Conservation (phyloP, 2,113 vertebrate genomes). For the Scortum barcoo region DNA sequence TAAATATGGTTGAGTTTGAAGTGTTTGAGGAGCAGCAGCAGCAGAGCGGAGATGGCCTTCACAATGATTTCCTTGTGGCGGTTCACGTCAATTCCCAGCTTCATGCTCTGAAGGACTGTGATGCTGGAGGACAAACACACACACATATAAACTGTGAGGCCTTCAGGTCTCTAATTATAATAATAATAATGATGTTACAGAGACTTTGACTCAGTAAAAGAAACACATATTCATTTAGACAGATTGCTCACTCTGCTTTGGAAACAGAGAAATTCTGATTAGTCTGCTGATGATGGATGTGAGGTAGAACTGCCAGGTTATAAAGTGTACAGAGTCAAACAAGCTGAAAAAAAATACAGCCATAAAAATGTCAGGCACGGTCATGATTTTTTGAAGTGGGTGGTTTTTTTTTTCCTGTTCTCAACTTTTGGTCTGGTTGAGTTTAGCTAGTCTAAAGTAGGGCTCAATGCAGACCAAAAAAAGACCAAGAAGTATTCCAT, state of each 20-base stretch:
- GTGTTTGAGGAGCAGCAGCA: conserved; percentile 96
- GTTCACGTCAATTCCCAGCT: conserved; percentile 96
- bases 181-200: conserved; percentile 10
- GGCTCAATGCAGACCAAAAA: neutral
- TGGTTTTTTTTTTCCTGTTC: neutral
- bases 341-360: neutral
- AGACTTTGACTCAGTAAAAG: neutral
- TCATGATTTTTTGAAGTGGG: neutral
- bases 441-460: conserved; percentile 18
- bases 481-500: neutral
- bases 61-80: conserved; percentile 98
- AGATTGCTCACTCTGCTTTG: neutral
- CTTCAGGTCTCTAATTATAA: conserved; percentile 1
- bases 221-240: neutral
- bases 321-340: conserved; percentile 4
- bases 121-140: conserved; percentile 82
- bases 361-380: conserved; percentile 19
- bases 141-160: conserved; percentile 15
- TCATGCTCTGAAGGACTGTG: conserved; percentile 98
- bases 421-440: neutral
- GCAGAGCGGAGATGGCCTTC: conserved; percentile 93
- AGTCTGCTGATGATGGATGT: neutral
- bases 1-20: conserved; percentile 97
- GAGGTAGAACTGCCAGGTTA: neutral
- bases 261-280: conserved; percentile 26